These are phyloP conservation scores for Scortum barcoo DNA, from an alignment of 2,113 vertebrate genomes.

Conservation along the genomic window DNA sequence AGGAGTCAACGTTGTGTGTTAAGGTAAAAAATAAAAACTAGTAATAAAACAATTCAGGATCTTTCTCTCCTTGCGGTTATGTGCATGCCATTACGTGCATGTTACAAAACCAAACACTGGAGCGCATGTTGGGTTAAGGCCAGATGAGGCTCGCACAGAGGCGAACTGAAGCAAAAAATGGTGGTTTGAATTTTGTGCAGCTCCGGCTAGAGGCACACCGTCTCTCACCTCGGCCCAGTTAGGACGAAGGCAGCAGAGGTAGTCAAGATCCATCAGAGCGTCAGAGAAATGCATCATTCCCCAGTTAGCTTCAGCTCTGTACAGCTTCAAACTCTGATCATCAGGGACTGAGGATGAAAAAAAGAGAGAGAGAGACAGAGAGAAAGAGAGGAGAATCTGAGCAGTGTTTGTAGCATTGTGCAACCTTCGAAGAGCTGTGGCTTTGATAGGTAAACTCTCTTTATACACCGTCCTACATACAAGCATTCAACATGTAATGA, in stretches of 20 bases:
- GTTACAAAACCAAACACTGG: conserved; percentile 33
- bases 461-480: not conserved
- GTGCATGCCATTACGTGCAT: not conserved
- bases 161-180: not conserved
- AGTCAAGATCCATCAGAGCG: conserved; percentile 87
- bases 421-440: not conserved
- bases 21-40: not conserved
- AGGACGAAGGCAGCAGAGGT: conserved; percentile 85
- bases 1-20: not conserved
- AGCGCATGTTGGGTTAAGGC: not conserved
- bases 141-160: not conserved
- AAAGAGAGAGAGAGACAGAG: not conserved
- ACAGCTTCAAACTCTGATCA: conserved; percentile 81
- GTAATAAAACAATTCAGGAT: not conserved
- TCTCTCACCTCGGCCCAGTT: conserved; percentile 85
- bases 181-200: not conserved
- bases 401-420: not conserved
- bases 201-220: not conserved
- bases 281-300: conserved; percentile 77
- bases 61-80: conserved; percentile 15
- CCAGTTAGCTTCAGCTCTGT: conserved; percentile 83
- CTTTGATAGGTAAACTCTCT: not conserved
- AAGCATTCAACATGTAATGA: conserved; percentile 2
- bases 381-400: not conserved
- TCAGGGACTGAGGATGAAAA: conserved; percentile 77